These are phyloP conservation scores for Strongylocentrotus purpuratus DNA, from an alignment of 35 echinoderm and acorn worm species.

Conservation along the genomic window DNA sequence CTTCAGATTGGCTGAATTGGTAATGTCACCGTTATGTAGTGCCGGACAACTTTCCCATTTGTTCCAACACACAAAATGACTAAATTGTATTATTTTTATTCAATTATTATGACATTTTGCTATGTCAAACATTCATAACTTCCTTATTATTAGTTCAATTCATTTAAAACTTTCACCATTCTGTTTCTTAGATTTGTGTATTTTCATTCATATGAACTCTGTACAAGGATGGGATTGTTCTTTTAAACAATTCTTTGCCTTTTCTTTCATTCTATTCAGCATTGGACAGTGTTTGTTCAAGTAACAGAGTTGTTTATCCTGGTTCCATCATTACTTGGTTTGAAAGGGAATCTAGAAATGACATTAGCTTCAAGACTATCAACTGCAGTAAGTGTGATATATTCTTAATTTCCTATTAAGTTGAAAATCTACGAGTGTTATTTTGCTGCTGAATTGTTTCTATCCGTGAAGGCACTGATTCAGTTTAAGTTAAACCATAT, in stretches of 20 bases:
- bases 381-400: constrained; percentile 78
- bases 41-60: too few relatives aligned
- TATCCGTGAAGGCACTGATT: not conserved
- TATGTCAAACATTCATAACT: not conserved
- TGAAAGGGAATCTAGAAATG: constrained; percentile 99
- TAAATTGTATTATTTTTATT: not conserved
- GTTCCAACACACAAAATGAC: not conserved
- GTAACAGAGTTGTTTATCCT: constrained; percentile 95
- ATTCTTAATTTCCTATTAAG: too few relatives aligned
- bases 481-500: not conserved
- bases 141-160: not conserved
- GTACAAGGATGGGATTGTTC: not conserved
- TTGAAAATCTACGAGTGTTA: not conserved
- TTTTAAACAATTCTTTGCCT: not conserved
- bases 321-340: constrained; percentile 87
- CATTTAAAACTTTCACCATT: not conserved
- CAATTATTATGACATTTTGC: not conserved
- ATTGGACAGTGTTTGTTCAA: constrained; percentile 85
- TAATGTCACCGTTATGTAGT: too few relatives aligned
- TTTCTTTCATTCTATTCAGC: constrained; percentile 56
- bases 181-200: not conserved
- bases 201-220: not conserved
- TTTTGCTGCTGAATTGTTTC: not conserved
- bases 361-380: constrained; percentile 95
- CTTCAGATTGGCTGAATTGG: too few relatives aligned